A percentile compares a stretch with the other conserved stretches of the same genome.
phyloP scores from a whole-genome alignment of 2,113 vertebrate genomes.

The Canis aureus region DNA sequence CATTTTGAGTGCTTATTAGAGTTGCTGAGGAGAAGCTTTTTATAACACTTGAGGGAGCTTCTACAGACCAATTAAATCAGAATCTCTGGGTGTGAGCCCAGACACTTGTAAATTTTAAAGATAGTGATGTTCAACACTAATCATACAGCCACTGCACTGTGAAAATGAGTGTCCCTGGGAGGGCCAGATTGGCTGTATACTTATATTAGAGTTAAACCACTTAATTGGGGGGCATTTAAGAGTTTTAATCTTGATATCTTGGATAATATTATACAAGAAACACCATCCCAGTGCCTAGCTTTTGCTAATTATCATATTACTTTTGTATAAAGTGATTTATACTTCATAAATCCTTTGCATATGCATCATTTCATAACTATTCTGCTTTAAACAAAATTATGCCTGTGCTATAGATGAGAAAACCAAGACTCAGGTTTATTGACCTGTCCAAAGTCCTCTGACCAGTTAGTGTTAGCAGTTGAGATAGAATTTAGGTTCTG shows the following conservation, averaged over 20 bases:
- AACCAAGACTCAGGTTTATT: conserved; percentile 40
- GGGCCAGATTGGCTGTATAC: neutral
- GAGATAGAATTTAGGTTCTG: conserved; percentile 20
- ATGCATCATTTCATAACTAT: conserved; percentile 15
- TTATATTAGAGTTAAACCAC: neutral
- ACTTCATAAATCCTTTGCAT: neutral
- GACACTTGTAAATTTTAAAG: neutral
- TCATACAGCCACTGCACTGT: neutral
- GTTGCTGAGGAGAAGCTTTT: conserved; percentile 1
- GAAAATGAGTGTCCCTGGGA: neutral
- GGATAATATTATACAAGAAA: neutral
- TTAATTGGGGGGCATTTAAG: neutral
- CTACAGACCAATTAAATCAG: conserved; percentile 10
- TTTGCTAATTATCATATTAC: neutral
- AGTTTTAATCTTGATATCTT: conserved; percentile 37
- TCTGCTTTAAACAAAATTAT: conserved; percentile 37
- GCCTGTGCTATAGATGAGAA: conserved; percentile 40
- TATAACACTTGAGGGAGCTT: neutral
- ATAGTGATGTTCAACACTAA: neutral
- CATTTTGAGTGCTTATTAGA: conserved; percentile 38
- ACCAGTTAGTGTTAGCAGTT: conserved; percentile 6
- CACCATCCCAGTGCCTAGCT: neutral
- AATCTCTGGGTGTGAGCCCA: neutral
- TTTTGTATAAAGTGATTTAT: conserved; percentile 38
- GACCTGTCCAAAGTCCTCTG: conserved; percentile 13